Conservation (phyloP, 2,888 invertebrate genomes). For the Hetaerina titia region DNA sequence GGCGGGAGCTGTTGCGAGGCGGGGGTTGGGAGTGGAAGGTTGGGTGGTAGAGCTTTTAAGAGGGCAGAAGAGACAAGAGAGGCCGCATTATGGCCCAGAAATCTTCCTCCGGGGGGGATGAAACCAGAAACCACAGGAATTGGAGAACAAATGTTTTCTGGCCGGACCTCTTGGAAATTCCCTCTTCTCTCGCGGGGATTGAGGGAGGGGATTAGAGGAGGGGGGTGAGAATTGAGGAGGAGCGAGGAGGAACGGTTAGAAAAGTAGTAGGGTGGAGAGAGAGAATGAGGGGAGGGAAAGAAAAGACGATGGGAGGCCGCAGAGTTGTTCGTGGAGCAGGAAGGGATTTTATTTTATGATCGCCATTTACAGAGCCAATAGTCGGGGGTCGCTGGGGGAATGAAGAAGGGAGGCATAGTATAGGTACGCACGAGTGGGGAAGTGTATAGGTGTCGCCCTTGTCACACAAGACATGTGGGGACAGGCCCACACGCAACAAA, state of each 20-base stretch:
- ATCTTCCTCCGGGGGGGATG: constrained; percentile 11
- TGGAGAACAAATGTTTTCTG: constrained; percentile 40
- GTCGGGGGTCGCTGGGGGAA: background rate
- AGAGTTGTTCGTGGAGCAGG: background rate
- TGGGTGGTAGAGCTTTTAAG: background rate
- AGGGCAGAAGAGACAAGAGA: background rate
- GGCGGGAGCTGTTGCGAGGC: background rate
- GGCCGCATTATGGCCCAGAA: background rate
- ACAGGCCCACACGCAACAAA: background rate
- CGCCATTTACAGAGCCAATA: constrained; percentile 8
- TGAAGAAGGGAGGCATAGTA: background rate
- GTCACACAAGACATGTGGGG: background rate
- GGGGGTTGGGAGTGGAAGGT: background rate
- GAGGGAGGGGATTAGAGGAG: background rate
- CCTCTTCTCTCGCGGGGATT: background rate
- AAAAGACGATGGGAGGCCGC: no score
- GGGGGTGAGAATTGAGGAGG: background rate
- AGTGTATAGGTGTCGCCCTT: no score
- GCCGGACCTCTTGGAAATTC: constrained; percentile 33
- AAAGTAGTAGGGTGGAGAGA: background rate
- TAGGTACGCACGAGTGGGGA: background rate
- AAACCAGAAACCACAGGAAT: constrained; percentile 46
- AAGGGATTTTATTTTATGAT: constrained; percentile 30
- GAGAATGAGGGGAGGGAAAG: background rate
- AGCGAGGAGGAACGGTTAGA: background rate